Conservation (phyloP, 2,113 vertebrate species). For the Accipiter virgatus region DNA sequence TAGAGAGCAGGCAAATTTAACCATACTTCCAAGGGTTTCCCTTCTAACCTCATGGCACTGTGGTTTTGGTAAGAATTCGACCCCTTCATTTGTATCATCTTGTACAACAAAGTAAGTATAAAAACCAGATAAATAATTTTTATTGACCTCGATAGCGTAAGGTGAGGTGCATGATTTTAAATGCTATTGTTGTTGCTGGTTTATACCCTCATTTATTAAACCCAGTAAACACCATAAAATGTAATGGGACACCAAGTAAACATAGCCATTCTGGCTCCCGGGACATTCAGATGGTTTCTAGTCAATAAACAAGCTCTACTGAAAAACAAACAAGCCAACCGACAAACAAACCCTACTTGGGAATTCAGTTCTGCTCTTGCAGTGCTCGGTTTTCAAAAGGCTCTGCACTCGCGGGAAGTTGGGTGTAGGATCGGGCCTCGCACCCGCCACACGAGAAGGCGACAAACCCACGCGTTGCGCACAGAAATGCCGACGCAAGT, state of each 20-base stretch:
- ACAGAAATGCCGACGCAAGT: neutral
- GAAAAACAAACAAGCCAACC: neutral
- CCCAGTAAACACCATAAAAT: neutral
- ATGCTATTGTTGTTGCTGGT: neutral
- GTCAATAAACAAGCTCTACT: neutral
- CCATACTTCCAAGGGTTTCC: neutral
- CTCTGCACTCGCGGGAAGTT: accelerated
- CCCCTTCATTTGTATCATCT: neutral
- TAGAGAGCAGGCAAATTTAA: neutral
- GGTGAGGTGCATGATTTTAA: neutral
- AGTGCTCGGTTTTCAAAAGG: neutral
- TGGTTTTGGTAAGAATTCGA: neutral
- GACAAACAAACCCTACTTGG: neutral
- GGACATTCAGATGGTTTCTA: neutral
- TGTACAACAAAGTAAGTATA: neutral
- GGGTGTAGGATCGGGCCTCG: neutral
- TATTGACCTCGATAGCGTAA: neutral
- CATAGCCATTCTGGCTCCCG: neutral
- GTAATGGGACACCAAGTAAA: neutral
- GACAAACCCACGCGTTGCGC: accelerated
- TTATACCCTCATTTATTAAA: neutral
- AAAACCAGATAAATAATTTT: neutral
- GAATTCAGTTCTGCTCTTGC: neutral
- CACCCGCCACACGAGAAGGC: neutral
- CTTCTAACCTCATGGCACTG: neutral